phyloP scores from a whole-genome alignment of 2,797 vertebrate species.

The Prionace glauca region DNA sequence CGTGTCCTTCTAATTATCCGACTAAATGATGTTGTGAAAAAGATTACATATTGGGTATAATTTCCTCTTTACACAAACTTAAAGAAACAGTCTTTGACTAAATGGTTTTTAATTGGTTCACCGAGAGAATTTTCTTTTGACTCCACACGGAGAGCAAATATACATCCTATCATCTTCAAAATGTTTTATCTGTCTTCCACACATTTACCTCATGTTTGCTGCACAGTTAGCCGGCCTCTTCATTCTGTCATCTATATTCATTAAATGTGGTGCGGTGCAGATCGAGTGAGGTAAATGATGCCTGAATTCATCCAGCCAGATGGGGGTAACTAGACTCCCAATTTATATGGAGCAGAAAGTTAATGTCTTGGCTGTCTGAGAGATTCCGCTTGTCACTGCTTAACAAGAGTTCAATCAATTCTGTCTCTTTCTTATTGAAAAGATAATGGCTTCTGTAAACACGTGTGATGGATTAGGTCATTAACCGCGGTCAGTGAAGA shows the following conservation, averaged over 20 bases:
- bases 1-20: background rate
- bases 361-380: slow-evolving; percentile 41
- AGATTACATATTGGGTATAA: background rate
- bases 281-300: slow-evolving; percentile 38
- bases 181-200: slow-evolving; percentile 21
- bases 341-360: slow-evolving; percentile 43
- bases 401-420: slow-evolving; percentile 41
- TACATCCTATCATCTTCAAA: background rate
- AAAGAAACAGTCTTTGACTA: background rate
- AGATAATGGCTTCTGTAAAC: slow-evolving; percentile 14
- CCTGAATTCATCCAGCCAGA: slow-evolving; percentile 42
- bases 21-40: background rate
- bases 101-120: background rate
- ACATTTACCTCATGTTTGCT: slow-evolving; percentile 40
- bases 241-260: slow-evolving; percentile 45
- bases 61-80: background rate
- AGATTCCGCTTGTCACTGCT: slow-evolving; percentile 44
- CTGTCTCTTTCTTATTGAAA: slow-evolving; percentile 41
- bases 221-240: slow-evolving; percentile 40
- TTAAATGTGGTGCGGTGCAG: slow-evolving; percentile 42
- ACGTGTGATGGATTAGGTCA: slow-evolving; percentile 41
- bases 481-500: slow-evolving; percentile 18
- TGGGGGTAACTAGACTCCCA: slow-evolving; percentile 39
- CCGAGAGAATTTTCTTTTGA: background rate
- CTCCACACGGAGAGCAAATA: background rate